phyloP scores from a whole-genome alignment of 2,113 vertebrate genomes.

The Tragelaphus scriptus region DNA sequence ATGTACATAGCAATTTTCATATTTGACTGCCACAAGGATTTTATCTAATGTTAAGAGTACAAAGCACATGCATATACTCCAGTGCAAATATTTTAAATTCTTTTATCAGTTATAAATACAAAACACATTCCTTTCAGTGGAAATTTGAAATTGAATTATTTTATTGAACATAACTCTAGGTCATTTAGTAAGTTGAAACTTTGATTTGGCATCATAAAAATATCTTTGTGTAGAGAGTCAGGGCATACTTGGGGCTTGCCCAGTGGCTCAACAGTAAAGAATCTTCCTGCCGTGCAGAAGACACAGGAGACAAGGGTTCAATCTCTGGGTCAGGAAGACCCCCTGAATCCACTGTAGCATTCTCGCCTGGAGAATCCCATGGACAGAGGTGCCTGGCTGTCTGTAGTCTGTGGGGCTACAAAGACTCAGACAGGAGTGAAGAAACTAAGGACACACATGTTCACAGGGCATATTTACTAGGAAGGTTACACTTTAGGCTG shows the following conservation, averaged over 20 bases:
- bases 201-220: not conserved
- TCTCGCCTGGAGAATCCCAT: not conserved
- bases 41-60: not conserved
- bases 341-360: not conserved
- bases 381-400: not conserved
- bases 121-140: not conserved
- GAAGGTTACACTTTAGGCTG: not conserved
- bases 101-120: not conserved
- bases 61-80: not conserved
- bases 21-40: not conserved
- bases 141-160: not conserved
- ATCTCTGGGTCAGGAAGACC: not conserved
- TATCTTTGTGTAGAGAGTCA: not conserved
- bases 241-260: not conserved
- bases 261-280: not conserved
- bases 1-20: not conserved
- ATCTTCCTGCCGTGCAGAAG: not conserved
- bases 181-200: not conserved
- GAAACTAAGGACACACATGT: rapidly evolving
- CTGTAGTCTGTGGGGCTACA: not conserved
- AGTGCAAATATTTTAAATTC: not conserved
- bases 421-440: not conserved
- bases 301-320: not conserved
- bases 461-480: not conserved
- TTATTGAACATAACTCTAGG: not conserved